Evolutionary conservation across 2,797 vertebrate species (phyloP).

Genomic region (Neosalanx taihuensis): DNA sequence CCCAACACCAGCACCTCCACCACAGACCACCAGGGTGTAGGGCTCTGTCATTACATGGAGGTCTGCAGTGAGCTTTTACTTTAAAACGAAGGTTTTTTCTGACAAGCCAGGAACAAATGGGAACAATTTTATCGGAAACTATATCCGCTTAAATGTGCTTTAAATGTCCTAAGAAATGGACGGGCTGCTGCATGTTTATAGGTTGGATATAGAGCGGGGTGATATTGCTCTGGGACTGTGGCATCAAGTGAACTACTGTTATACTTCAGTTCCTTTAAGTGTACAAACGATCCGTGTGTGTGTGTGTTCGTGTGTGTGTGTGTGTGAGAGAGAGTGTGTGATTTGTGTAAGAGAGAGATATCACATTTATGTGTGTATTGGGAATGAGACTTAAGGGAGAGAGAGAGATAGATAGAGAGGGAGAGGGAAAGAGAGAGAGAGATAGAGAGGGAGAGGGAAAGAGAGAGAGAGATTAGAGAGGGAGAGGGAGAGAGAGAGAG

Average conservation of each 20-base stretch:
- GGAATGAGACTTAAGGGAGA: no score
- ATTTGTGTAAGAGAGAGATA: background rate
- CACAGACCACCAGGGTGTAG: constrained; percentile 54
- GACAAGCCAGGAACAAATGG: constrained; percentile 39
- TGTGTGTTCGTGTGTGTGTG: constrained; percentile 4
- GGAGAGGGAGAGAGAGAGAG: background rate
- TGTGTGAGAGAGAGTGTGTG: background rate
- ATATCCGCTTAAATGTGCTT: constrained; percentile 33
- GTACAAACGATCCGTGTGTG: constrained; percentile 4
- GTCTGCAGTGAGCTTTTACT: constrained; percentile 47
- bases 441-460: no score
- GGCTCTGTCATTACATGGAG: constrained; percentile 44
- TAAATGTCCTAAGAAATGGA: constrained; percentile 46
- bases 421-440: no score
- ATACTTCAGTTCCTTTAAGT: constrained; percentile 19
- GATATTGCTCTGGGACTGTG: constrained; percentile 28
- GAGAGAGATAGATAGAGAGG: no score
- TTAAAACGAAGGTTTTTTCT: constrained; percentile 44
- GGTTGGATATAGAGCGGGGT: constrained; percentile 26
- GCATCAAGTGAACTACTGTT: constrained; percentile 26
- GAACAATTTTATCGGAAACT: constrained; percentile 55
- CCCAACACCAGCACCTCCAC: constrained; percentile 25
- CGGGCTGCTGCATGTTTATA: constrained; percentile 33
- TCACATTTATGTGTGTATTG: background rate
- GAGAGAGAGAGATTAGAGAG: no score